Conservation (phyloP, 2,797 vertebrate species). For the Sebastes taczanowskii region DNA sequence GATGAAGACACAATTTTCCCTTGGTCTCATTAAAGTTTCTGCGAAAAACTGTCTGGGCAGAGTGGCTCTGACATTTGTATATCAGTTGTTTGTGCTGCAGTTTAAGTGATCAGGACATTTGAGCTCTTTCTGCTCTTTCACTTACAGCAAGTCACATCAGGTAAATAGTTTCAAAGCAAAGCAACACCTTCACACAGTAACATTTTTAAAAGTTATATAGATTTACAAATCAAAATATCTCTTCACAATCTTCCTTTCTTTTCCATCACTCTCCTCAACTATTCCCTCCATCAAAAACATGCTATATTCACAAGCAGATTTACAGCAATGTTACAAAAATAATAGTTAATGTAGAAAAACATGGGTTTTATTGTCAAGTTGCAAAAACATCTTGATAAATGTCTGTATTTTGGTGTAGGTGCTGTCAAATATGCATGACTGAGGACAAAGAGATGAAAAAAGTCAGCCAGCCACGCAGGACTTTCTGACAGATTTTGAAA, state of each 20-base stretch:
- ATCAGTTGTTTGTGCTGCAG: constrained; percentile 10
- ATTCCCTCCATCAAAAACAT: background rate
- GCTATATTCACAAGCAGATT: background rate
- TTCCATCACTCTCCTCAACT: background rate
- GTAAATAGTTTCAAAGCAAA: background rate
- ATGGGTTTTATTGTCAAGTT: background rate
- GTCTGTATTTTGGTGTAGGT: background rate
- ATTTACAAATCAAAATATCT: background rate
- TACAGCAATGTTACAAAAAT: background rate
- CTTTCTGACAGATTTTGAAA: constrained; percentile 5
- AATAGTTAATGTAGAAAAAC: background rate
- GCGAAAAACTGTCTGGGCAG: background rate
- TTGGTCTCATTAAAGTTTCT: constrained; percentile 33
- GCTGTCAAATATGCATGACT: constrained; percentile 17
- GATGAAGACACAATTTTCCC: constrained; percentile 10
- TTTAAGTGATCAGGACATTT: constrained; percentile 1
- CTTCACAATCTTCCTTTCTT: background rate
- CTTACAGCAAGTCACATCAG: background rate
- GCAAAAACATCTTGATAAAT: background rate
- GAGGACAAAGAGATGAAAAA: constrained; percentile 5
- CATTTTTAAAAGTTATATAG: background rate
- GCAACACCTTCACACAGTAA: background rate
- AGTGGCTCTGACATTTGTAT: constrained; percentile 24
- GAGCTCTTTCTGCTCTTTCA: background rate
- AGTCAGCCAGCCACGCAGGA: background rate